phyloP scores from a whole-genome alignment of 1,140 invertebrate species.

The Drosophila nikananu region DNA sequence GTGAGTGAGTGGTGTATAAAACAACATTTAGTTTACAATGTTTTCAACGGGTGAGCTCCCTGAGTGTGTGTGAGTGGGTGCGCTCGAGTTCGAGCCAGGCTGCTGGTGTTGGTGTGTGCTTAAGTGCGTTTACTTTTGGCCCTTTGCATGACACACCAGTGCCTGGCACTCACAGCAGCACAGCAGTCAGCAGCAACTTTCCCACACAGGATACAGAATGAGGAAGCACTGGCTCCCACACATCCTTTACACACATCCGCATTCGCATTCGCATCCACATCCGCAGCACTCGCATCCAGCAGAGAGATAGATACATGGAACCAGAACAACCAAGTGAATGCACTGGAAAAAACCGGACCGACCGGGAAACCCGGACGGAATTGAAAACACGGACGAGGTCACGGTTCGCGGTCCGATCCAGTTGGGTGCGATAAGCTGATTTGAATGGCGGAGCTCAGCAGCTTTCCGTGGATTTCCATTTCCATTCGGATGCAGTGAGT shows the following conservation, averaged over 20 bases:
- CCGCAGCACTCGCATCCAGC: conserved; percentile 11
- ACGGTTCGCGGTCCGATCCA: conserved; percentile 17
- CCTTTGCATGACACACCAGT: conserved; percentile 58
- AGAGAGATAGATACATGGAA: conserved; percentile 20
- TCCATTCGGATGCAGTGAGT: conserved; percentile 23
- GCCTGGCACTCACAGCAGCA: conserved; percentile 26
- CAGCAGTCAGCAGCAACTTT: conserved; percentile 26
- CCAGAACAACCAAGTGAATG: conserved; percentile 48
- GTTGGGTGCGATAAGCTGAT: conserved; percentile 46
- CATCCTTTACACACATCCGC: conserved; percentile 17
- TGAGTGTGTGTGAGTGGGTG: conserved; percentile 23
- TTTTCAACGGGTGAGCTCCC: conserved; percentile 55
- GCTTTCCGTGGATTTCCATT: conserved; percentile 19
- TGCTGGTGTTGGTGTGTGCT: conserved; percentile 39
- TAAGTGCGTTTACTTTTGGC: conserved; percentile 71
- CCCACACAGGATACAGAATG: conserved; percentile 17
- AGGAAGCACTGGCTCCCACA: conserved; percentile 23
- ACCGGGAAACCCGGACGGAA: neutral
- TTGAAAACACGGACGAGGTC: conserved; percentile 27
- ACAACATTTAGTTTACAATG: conserved; percentile 80
- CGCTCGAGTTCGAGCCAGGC: conserved; percentile 20
- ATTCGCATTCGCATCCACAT: conserved; percentile 6
- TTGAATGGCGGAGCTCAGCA: conserved; percentile 32
- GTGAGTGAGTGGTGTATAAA: conserved; percentile 56
- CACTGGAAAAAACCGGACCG: conserved; percentile 38